A percentile compares a stretch with the other conserved stretches of the same genome.
Conservation (phyloP, 2,888 invertebrate genomes). For the Colletes collaris region DNA sequence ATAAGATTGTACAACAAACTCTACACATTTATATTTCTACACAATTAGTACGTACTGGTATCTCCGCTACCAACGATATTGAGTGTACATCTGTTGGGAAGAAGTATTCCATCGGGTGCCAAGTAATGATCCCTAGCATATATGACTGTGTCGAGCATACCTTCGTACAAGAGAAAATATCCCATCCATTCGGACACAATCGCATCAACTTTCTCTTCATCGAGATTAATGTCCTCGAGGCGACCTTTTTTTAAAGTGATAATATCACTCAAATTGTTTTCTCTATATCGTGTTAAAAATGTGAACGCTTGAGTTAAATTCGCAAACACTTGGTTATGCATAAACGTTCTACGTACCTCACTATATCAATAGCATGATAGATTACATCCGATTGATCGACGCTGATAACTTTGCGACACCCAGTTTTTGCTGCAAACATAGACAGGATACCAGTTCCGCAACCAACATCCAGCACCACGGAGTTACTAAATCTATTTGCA, state of each 20-base stretch:
- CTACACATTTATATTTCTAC: too few species aligned
- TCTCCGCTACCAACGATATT: conserved; percentile 92
- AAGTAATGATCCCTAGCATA: conserved; percentile 93
- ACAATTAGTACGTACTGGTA: conserved; percentile 82
- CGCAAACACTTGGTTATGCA: not conserved
- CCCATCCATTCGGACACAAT: conserved; percentile 99
- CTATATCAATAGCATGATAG: conserved; percentile 97
- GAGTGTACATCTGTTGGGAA: conserved; percentile 94
- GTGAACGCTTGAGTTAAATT: conserved; percentile 5
- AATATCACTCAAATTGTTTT: conserved; percentile 89
- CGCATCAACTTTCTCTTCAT: conserved; percentile 92
- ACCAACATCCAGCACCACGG: conserved; percentile 96
- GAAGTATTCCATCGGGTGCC: conserved; percentile 89
- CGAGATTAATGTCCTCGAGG: conserved; percentile 92
- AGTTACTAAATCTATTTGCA: conserved; percentile 87
- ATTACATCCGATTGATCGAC: conserved; percentile 98
- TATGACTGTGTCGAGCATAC: conserved; percentile 97
- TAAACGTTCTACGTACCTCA: conserved; percentile 86
- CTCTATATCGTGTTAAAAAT: conserved; percentile 83
- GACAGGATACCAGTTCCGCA: conserved; percentile 99
- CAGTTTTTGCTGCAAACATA: conserved; percentile 98
- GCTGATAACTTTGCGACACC: conserved; percentile 94
- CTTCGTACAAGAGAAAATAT: conserved; percentile 97
- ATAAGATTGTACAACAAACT: too few species aligned
- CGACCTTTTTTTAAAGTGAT: conserved; percentile 93